These are phyloP conservation scores for Agelastica alni DNA, from an alignment of 2,888 invertebrate species.

Conservation along the genomic window DNA sequence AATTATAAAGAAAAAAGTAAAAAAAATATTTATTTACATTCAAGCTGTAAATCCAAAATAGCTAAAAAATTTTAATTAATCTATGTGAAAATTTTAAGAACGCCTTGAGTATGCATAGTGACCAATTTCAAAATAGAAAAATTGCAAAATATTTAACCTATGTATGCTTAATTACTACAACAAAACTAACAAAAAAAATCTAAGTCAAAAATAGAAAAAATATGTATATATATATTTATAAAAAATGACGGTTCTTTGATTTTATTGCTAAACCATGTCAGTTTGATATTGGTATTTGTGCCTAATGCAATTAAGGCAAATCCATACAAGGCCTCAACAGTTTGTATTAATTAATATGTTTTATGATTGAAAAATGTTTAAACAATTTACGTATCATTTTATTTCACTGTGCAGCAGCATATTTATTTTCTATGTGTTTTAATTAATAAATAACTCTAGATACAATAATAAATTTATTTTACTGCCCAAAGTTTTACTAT, in stretches of 20 bases:
- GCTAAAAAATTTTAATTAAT: too few relatives aligned
- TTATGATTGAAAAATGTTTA: too few relatives aligned
- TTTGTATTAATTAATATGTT: too few relatives aligned
- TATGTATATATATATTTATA: conserved; percentile 14
- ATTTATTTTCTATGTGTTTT: too few relatives aligned
- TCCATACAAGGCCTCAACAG: conserved; percentile 24
- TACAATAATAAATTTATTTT: too few relatives aligned
- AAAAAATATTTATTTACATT: too few relatives aligned
- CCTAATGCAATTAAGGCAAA: conserved; percentile 21
- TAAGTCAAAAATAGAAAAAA: conserved; percentile 14
- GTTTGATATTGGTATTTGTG: conserved; percentile 16
- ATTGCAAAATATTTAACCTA: conserved; percentile 13
- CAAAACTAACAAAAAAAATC: conserved; percentile 22
- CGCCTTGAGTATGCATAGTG: neutral
- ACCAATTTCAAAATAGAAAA: conserved; percentile 5
- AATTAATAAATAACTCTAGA: too few relatives aligned
- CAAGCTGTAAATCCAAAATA: too few relatives aligned
- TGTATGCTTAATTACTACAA: conserved; percentile 17
- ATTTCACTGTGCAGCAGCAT: too few relatives aligned
- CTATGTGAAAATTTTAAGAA: neutral
- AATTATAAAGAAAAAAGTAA: too few relatives aligned
- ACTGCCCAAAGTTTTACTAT: too few relatives aligned
- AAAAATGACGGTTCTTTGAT: conserved; percentile 12
- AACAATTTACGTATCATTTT: too few relatives aligned
- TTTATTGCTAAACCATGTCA: conserved; percentile 17